A percentile compares a stretch with the other conserved stretches of the same genome.
Evolutionary conservation across 2,113 vertebrate species (phyloP).

Genomic region (Proterorhinus semilunaris): DNA sequence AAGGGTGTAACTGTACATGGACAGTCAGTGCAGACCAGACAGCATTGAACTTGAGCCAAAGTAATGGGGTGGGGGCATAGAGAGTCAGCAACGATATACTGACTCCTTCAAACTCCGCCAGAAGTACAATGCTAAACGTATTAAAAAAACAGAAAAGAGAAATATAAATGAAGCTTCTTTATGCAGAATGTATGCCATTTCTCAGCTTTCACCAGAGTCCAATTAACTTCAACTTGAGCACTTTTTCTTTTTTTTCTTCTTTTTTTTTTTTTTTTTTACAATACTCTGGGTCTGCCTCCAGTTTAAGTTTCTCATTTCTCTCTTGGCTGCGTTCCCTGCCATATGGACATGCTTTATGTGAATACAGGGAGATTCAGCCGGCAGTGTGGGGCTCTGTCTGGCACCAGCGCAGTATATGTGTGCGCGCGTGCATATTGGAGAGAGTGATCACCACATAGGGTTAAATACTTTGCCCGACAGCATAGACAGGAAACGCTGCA

Average conservation of each 20-base stretch:
- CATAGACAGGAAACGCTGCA: slow-evolving; percentile 73
- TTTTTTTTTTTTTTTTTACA: neutral
- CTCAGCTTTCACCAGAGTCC: neutral
- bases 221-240: slow-evolving; percentile 5
- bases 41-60: slow-evolving; percentile 7
- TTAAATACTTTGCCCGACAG: slow-evolving; percentile 73
- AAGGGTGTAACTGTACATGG: slow-evolving; percentile 1
- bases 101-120: neutral
- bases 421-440: slow-evolving; percentile 30
- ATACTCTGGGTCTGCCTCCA: neutral
- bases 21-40: neutral
- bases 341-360: slow-evolving; percentile 2
- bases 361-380: slow-evolving; percentile 1
- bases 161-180: slow-evolving; percentile 3
- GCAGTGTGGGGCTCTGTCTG: slow-evolving; percentile 9
- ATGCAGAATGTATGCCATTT: slow-evolving; percentile 1
- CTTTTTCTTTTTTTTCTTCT: neutral
- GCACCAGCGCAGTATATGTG: neutral
- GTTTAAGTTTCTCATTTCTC: slow-evolving; percentile 9
- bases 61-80: slow-evolving; percentile 1
- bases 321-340: neutral
- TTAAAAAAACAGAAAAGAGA: neutral
- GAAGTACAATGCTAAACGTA: neutral
- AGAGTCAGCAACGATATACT: neutral
- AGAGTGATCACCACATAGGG: slow-evolving; percentile 63